Conservation (phyloP, 2,888 invertebrate species). For the Idaea dimidiata region DNA sequence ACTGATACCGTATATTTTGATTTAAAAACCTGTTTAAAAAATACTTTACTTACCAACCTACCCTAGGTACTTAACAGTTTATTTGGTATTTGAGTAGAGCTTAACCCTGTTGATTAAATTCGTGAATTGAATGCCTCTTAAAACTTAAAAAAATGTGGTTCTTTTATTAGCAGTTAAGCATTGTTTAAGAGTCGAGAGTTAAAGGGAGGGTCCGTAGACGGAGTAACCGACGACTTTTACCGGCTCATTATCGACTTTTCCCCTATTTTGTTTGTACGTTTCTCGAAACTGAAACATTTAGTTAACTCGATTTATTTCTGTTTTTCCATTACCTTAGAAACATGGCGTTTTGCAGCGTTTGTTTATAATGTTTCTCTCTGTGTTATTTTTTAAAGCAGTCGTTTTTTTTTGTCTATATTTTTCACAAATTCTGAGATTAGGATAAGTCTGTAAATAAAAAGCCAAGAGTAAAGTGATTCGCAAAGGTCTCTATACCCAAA, state of each 20-base stretch:
- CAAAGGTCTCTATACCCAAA: too few species aligned
- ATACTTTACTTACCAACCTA: neutral
- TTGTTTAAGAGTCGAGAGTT: constrained; percentile 70
- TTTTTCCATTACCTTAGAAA: constrained; percentile 27
- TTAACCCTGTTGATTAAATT: constrained; percentile 36
- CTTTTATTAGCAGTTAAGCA: constrained; percentile 73
- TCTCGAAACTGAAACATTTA: constrained; percentile 45
- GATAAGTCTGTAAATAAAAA: neutral
- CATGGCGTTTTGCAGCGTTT: constrained; percentile 18
- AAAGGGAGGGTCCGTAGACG: constrained; percentile 57
- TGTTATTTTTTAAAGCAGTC: neutral
- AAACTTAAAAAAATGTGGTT: constrained; percentile 63
- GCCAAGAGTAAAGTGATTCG: too few species aligned
- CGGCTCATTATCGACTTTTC: constrained; percentile 69
- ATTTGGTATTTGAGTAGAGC: constrained; percentile 21
- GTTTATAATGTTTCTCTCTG: constrained; percentile 3
- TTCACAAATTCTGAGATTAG: neutral
- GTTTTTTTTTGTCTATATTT: neutral
- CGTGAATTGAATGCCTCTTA: constrained; percentile 39
- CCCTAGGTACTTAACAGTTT: neutral
- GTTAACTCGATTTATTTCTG: constrained; percentile 46
- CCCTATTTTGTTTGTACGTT: constrained; percentile 59
- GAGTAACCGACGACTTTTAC: constrained; percentile 58
- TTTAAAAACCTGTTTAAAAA: neutral
- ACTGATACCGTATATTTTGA: neutral